Base-by-base conservation (phyloP, 2,113 vertebrate species). In the Cephalopterus ornatus region DNA sequence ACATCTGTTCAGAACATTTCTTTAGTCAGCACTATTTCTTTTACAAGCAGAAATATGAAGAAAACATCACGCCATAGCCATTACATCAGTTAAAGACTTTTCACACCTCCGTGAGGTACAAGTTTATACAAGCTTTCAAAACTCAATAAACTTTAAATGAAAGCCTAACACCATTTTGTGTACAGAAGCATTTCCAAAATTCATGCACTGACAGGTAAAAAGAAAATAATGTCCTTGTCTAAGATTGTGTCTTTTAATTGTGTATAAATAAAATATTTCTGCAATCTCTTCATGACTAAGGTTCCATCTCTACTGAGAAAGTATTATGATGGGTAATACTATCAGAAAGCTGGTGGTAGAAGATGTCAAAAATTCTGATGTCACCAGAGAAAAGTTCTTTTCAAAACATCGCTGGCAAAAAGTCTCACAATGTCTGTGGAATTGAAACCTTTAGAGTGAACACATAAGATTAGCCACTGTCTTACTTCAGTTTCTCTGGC, bases 1-100 rank as follows among this genome's bases (percentile, higher is more conserved):
- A 97, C 96, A 98, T 97, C 95, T 98, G 97, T 96, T 97, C 94
- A 72, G 85, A 97, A 96, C 79, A 88, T 92, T 96, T 96, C 92
- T 97, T 93, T 93, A 94, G 87, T 87, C 91, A 97, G 76, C 52
- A 61, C 87, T 91, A 37, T 65, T 92, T 67, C 47, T 97, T 98
- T 97, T 95, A 97, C 85, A 97, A 97, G 89, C 35, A 96, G 91
- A 94, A 93, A 78, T 85, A 55, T 90, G 91, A 97, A 94, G 88
- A 94, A 96, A 98, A 83, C 11, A 5, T 95, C 94, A 95, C 82
- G 46, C 72, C 82, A 39, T 90, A 85, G 70, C 79, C 72, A 93
- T 97, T 97, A 96, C 85, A 90, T 97, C 93, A 96, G 85, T 91
- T 85, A 61, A 73, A 96, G 87, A 86, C 83, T 97, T 95, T 97